Percentiles rank a stretch among this genome's conserved stretches.
phyloP scores from a whole-genome alignment of 2,113 vertebrate species.

The Onychostruthus taczanowskii region DNA sequence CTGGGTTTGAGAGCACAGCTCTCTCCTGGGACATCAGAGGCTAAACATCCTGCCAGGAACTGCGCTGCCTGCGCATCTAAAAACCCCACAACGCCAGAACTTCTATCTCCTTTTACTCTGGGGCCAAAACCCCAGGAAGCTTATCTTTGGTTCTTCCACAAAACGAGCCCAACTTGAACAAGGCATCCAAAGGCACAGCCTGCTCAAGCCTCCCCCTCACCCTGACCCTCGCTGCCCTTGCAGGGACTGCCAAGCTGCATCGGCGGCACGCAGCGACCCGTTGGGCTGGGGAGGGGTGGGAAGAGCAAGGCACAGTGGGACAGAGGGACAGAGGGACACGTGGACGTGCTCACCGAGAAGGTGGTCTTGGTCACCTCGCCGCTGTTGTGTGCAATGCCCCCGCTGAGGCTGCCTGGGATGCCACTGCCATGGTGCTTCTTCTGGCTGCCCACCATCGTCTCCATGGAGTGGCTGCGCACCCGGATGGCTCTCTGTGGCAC shows the following conservation, averaged over 20 bases:
- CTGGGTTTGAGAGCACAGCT: background rate
- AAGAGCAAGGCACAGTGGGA: background rate
- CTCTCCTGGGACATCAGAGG: background rate
- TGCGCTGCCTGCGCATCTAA: fast-evolving
- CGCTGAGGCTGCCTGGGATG: constrained; percentile 89
- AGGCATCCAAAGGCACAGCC: background rate
- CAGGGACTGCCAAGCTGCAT: background rate
- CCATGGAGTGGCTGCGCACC: constrained; percentile 95
- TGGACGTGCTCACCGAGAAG: constrained; percentile 77
- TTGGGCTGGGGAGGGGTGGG: background rate
- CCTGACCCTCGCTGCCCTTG: fast-evolving
- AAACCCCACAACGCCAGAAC: background rate
- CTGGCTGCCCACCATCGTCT: constrained; percentile 91
- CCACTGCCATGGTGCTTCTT: constrained; percentile 76
- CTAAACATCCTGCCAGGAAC: background rate
- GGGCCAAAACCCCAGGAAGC: background rate
- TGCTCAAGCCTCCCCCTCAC: fast-evolving
- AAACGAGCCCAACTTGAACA: background rate
- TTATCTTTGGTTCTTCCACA: background rate
- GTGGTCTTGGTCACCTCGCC: constrained; percentile 81
- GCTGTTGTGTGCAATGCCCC: constrained; percentile 83
- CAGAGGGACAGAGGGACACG: fast-evolving
- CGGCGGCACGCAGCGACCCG: fast-evolving
- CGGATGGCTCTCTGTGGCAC: constrained; percentile 87
- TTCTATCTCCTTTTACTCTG: background rate